Conservation (phyloP, 2,797 vertebrate species). For the Lerista edwardsae region DNA sequence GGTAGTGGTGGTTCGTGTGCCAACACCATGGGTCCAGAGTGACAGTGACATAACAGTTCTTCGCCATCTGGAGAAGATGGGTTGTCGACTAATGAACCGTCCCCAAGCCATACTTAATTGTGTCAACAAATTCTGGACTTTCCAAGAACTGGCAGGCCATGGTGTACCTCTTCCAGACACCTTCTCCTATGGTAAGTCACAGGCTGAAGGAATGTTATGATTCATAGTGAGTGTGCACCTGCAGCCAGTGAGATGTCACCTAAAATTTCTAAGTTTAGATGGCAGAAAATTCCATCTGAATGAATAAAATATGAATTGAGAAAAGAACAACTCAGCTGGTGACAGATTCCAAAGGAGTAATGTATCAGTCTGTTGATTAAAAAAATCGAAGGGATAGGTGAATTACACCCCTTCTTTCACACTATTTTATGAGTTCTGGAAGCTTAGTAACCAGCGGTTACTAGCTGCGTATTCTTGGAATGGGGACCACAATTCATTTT, state of each 20-base stretch:
- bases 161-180: conserved; percentile 84
- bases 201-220: not conserved
- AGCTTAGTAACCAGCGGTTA: not conserved
- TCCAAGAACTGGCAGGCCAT: conserved; percentile 84
- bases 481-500: not conserved
- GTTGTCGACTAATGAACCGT: conserved; percentile 82
- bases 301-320: not conserved
- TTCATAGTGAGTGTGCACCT: not conserved
- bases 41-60: conserved; percentile 84
- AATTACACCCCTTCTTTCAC: not conserved
- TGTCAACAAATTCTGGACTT: conserved; percentile 85
- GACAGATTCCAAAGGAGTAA: not conserved
- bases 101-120: conserved; percentile 85
- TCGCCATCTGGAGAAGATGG: conserved; percentile 84
- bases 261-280: not conserved
- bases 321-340: not conserved
- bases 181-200: conserved; percentile 81
- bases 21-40: conserved; percentile 85
- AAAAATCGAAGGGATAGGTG: not conserved
- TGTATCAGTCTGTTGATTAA: not conserved
- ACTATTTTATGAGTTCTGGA: not conserved
- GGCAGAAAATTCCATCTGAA: not conserved
- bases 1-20: conserved; percentile 84
- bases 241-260: not conserved
- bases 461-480: not conserved